phyloP scores from a whole-genome alignment of 2,113 vertebrate genomes.

The human (Homo sapiens) region GRCh38 chr17:33974001-33974500 shows the following conservation, averaged over 20 bases:
- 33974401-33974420: not conserved
- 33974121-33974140: not conserved
- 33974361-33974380: not conserved
- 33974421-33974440: not conserved
- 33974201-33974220: not conserved
- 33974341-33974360: not conserved
- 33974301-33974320: not conserved
- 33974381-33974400: not conserved
- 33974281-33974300: not conserved
- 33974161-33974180: not conserved
- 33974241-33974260: not conserved
- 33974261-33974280: not conserved
- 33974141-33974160: not conserved
- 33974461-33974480: not conserved
- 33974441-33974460: not conserved
- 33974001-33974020: not conserved
- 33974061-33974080: not conserved
- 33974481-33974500: not conserved
- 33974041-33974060: not conserved
- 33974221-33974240: not conserved
- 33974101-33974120: not conserved
- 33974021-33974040: not conserved
- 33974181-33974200: not conserved
- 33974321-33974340: not conserved
- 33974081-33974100: not conserved